Conservation (phyloP, 2,888 invertebrate species). For the Lepidonotus clava region DNA sequence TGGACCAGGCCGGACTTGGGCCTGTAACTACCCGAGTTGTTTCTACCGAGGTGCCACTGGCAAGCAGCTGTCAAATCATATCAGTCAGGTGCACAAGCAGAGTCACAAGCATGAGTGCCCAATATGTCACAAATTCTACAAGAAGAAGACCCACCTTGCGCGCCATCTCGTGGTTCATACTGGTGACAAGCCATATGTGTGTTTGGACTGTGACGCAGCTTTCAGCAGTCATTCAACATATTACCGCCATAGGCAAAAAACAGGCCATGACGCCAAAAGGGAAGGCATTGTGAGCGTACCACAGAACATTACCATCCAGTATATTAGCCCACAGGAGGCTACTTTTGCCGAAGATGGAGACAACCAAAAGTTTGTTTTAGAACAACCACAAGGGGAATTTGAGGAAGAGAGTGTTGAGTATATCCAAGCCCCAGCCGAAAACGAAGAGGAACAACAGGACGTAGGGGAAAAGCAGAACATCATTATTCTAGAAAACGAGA, state of each 20-base stretch:
- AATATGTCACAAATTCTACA: constrained; percentile 60
- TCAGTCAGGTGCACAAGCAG: constrained; percentile 58
- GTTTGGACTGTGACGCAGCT: constrained; percentile 58
- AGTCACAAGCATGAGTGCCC: constrained; percentile 61
- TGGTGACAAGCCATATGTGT: constrained; percentile 60
- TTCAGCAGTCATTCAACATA: constrained; percentile 62
- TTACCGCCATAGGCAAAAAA: constrained; percentile 62
- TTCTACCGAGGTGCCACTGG: constrained; percentile 57
- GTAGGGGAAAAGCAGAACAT: constrained; percentile 34
- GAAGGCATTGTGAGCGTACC: constrained; percentile 80
- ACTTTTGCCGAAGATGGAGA: neutral
- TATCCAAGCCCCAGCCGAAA: neutral
- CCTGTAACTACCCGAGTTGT: constrained; percentile 55
- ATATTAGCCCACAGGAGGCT: constrained; percentile 30
- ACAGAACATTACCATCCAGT: constrained; percentile 63
- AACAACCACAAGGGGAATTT: neutral
- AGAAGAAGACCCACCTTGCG: constrained; percentile 63
- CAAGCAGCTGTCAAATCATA: constrained; percentile 57
- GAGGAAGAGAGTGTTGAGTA: neutral
- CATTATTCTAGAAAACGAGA: constrained; percentile 30
- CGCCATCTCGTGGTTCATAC: constrained; percentile 64
- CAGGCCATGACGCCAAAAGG: constrained; percentile 61
- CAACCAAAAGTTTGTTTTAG: too few relatives aligned
- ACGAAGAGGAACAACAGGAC: neutral
- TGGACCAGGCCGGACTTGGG: constrained; percentile 54